Conservation (phyloP, 2,797 vertebrate species). For the Yasuhikotakia modesta region DNA sequence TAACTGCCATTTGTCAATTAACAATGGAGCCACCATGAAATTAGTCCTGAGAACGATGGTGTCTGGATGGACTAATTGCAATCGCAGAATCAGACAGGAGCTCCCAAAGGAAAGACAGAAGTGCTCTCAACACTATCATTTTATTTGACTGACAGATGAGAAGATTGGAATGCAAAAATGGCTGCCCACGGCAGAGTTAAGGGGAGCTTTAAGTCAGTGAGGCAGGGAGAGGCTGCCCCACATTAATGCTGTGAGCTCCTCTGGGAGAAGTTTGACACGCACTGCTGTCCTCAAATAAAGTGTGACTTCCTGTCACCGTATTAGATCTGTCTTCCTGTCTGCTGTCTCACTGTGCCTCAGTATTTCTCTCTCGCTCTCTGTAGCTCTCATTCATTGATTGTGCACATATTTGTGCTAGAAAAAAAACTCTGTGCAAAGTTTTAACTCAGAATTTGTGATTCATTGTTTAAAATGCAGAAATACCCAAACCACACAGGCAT, state of each 20-base stretch:
- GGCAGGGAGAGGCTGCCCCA: not conserved
- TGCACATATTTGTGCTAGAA: not conserved
- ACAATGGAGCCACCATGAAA: constrained; percentile 45
- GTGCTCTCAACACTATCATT: constrained; percentile 30
- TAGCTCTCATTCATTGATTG: not conserved
- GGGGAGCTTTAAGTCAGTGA: not conserved
- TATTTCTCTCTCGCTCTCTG: not conserved
- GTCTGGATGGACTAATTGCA: constrained; percentile 33
- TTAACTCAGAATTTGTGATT: not conserved
- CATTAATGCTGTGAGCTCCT: constrained; percentile 9
- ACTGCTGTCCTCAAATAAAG: not conserved
- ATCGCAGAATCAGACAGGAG: constrained; percentile 38
- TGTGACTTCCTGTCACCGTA: not conserved
- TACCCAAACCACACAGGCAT: not conserved
- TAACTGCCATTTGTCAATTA: constrained; percentile 44
- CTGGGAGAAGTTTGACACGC: constrained; percentile 13
- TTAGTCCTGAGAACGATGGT: constrained; percentile 29
- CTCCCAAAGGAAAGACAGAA: constrained; percentile 45
- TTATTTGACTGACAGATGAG: constrained; percentile 17
- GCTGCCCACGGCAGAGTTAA: not conserved
- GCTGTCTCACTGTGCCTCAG: not conserved
- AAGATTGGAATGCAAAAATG: not conserved
- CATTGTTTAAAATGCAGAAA: not conserved
- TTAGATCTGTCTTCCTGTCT: not conserved
- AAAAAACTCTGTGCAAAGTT: not conserved